Evolutionary conservation across 2,113 vertebrate species (phyloP).

Genomic region (Coturnix japonica): DNA sequence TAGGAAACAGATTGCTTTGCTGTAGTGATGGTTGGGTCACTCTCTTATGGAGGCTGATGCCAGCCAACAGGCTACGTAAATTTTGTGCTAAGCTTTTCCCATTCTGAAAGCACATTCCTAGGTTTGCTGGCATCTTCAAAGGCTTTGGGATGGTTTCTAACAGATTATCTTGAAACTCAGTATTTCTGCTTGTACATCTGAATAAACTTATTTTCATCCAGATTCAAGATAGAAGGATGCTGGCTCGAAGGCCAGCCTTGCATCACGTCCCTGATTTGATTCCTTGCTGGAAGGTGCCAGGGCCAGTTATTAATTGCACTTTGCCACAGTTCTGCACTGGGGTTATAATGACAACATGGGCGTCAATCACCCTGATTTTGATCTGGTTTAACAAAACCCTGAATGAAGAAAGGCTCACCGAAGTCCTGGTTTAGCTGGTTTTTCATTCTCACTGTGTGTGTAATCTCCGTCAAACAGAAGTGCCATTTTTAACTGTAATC

Average conservation of each 20-base stretch:
- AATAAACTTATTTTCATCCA: not conserved
- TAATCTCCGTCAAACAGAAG: slow-evolving; percentile 62
- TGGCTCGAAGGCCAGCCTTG: not conserved
- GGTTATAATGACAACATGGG: slow-evolving; percentile 45
- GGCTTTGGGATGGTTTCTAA: not conserved
- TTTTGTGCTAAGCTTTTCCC: not conserved
- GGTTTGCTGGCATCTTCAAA: not conserved
- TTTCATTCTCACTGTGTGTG: not conserved
- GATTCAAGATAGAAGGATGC: not conserved
- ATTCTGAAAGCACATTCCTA: not conserved
- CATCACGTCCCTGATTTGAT: not conserved
- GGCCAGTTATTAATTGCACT: slow-evolving; percentile 14
- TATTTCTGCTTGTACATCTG: not conserved
- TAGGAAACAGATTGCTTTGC: not conserved
- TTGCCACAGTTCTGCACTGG: not conserved
- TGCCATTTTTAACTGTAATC: slow-evolving; percentile 23
- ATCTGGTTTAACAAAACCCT: slow-evolving; percentile 5
- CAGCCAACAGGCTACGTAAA: not conserved
- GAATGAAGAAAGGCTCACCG: not conserved
- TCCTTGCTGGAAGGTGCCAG: not conserved
- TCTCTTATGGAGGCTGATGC: not conserved
- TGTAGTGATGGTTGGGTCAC: not conserved
- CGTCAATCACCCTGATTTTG: slow-evolving; percentile 48
- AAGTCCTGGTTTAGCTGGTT: not conserved
- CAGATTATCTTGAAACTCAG: not conserved